A percentile compares a stretch with the other conserved stretches of the same genome.
Evolutionary conservation across 2,797 vertebrate species (phyloP).

Genomic region (Enteromius afrohamiltoni): DNA sequence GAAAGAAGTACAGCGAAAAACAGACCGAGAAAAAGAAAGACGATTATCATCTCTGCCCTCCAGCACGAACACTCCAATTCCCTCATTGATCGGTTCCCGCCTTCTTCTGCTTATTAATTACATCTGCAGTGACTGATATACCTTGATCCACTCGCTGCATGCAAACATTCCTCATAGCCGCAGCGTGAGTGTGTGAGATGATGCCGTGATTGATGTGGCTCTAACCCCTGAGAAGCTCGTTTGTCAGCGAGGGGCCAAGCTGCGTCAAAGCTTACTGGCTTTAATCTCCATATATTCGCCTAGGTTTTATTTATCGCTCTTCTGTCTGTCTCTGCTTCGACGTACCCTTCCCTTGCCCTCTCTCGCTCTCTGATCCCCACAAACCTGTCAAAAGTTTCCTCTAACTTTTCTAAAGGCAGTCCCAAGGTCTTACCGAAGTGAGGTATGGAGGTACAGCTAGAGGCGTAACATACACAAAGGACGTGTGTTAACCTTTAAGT

Average conservation of each 20-base stretch:
- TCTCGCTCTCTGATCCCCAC: constrained; percentile 11
- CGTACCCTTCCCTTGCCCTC: constrained; percentile 9
- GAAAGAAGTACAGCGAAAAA: constrained; percentile 3
- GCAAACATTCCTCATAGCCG: constrained; percentile 44
- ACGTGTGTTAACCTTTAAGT: constrained; percentile 53
- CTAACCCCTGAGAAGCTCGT: constrained; percentile 49
- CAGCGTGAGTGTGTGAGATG: constrained; percentile 24
- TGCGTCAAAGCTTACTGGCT: constrained; percentile 43
- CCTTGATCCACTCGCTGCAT: constrained; percentile 46
- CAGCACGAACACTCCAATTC: constrained; percentile 49
- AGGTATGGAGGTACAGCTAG: constrained; percentile 21
- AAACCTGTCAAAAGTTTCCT: constrained; percentile 16
- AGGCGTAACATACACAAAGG: constrained; percentile 34
- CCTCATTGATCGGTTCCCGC: constrained; percentile 52
- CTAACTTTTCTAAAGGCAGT: constrained; percentile 30
- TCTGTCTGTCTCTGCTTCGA: not conserved
- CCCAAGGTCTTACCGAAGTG: constrained; percentile 30
- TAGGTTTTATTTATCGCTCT: constrained; percentile 49
- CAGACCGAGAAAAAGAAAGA: constrained; percentile 40
- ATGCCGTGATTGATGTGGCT: constrained; percentile 54
- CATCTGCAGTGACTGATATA: constrained; percentile 51
- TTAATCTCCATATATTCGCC: constrained; percentile 55
- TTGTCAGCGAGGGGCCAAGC: constrained; percentile 51
- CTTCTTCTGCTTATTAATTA: constrained; percentile 59
- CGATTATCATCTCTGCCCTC: constrained; percentile 46